Percentiles rank a stretch among this genome's conserved stretches.
Conservation (phyloP, 2,797 vertebrate species). For the Hozukius guyotensis region DNA sequence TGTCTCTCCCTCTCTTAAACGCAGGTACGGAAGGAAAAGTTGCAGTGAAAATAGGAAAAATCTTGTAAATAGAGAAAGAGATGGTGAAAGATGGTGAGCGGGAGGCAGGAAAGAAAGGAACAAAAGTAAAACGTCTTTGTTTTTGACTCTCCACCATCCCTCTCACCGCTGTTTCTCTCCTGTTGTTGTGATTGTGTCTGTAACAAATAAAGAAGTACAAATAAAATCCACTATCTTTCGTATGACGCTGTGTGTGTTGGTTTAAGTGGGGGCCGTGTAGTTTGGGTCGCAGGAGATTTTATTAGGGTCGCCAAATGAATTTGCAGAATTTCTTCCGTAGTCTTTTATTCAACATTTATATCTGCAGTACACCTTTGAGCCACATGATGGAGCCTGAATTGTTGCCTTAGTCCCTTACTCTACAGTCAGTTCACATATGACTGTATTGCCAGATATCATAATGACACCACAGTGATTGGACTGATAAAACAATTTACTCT, state of each 20-base stretch:
- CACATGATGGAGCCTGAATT: neutral
- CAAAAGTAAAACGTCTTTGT: constrained; percentile 74
- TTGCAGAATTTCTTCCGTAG: no score
- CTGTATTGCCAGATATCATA: neutral
- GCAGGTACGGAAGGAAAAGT: constrained; percentile 39
- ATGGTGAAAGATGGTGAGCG: constrained; percentile 63
- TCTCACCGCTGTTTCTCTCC: constrained; percentile 61
- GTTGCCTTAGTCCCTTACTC: neutral
- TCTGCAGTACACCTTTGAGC: no score
- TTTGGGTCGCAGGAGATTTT: no score
- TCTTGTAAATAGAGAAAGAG: constrained; percentile 62
- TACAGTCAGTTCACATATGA: neutral
- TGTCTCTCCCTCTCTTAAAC: constrained; percentile 29
- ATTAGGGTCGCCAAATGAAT: no score
- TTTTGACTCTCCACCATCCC: constrained; percentile 54
- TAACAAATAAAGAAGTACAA: constrained; percentile 81
- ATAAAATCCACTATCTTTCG: constrained; percentile 80
- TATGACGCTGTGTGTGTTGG: constrained; percentile 72
- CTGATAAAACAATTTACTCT: no score
- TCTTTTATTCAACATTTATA: no score
- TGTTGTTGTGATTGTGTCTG: constrained; percentile 67
- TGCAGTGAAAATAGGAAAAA: constrained; percentile 46
- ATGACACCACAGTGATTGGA: neutral
- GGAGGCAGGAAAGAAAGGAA: constrained; percentile 47
- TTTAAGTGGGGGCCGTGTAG: constrained; percentile 38